These are phyloP conservation scores for Drosophila leonis DNA, from an alignment of 2,888 invertebrate genomes.

Conservation along the genomic window DNA sequence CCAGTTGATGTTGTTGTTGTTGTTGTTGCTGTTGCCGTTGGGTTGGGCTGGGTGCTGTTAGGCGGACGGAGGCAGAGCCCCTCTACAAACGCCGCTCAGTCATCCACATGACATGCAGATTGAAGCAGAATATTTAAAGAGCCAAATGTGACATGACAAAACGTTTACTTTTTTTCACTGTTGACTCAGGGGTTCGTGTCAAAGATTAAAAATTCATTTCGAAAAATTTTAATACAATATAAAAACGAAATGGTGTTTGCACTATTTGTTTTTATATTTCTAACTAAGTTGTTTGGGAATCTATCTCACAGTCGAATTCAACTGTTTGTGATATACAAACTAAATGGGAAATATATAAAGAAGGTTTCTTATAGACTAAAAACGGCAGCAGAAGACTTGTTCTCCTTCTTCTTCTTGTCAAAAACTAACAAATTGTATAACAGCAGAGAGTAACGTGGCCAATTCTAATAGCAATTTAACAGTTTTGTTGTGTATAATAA, in stretches of 20 bases:
- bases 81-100: not conserved
- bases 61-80: not conserved
- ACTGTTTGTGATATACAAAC: not conserved
- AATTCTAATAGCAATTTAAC: not conserved
- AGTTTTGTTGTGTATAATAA: not conserved
- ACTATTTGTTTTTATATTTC: not conserved
- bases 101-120: slow-evolving; percentile 24
- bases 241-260: not conserved
- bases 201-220: slow-evolving; percentile 11
- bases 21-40: not conserved
- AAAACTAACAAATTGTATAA: not conserved
- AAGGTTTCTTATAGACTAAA: not conserved
- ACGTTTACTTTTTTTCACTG: slow-evolving; percentile 12
- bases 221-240: not conserved
- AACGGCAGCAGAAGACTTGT: not conserved
- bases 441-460: not conserved
- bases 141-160: slow-evolving; percentile 21
- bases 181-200: slow-evolving; percentile 4
- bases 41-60: not conserved
- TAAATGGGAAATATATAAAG: not conserved
- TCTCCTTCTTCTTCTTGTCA: not conserved
- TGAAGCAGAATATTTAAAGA: slow-evolving; percentile 20
- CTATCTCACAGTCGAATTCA: too few species aligned
- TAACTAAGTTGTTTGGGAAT: not conserved
- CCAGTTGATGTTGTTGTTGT: slow-evolving; percentile 10